phyloP scores from a whole-genome alignment of 2,888 invertebrate genomes.

The Muschampia plurimacula region DNA sequence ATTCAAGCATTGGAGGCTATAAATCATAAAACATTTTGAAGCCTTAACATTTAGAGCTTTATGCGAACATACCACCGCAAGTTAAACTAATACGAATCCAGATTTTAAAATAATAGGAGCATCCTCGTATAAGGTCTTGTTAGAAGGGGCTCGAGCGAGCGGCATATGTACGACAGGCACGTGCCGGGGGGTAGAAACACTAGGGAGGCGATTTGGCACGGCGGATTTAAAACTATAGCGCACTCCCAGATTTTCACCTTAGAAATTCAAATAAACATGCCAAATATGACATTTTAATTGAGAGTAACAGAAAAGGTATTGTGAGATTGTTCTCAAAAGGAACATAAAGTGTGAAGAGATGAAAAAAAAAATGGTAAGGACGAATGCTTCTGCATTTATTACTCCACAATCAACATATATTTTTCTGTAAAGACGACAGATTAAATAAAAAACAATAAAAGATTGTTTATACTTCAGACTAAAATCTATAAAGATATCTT shows the following conservation, averaged over 20 bases:
- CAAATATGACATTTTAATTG: not conserved
- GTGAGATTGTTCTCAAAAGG: not conserved
- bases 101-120: constrained; percentile 12
- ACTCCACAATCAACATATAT: too few species aligned
- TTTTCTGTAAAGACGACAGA: too few species aligned
- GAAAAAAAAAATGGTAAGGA: too few species aligned
- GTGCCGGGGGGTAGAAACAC: constrained; percentile 6
- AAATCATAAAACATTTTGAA: not conserved
- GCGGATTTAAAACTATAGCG: constrained; percentile 18
- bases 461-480: too few species aligned
- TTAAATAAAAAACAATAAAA: too few species aligned
- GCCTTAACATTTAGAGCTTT: constrained; percentile 8
- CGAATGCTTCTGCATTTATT: too few species aligned
- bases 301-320: not conserved
- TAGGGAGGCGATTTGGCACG: constrained; percentile 18
- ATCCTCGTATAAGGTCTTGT: constrained; percentile 23
- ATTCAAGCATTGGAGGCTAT: not conserved
- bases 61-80: constrained; percentile 14
- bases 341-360: not conserved
- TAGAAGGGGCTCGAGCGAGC: constrained; percentile 4
- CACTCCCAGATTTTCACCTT: constrained; percentile 20
- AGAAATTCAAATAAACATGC: constrained; percentile 22
- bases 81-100: constrained; percentile 14
- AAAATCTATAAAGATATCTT: too few species aligned
- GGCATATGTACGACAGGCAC: not conserved